Conservation (phyloP, 2,113 vertebrate species). For the Erythrocercus mccallii region DNA sequence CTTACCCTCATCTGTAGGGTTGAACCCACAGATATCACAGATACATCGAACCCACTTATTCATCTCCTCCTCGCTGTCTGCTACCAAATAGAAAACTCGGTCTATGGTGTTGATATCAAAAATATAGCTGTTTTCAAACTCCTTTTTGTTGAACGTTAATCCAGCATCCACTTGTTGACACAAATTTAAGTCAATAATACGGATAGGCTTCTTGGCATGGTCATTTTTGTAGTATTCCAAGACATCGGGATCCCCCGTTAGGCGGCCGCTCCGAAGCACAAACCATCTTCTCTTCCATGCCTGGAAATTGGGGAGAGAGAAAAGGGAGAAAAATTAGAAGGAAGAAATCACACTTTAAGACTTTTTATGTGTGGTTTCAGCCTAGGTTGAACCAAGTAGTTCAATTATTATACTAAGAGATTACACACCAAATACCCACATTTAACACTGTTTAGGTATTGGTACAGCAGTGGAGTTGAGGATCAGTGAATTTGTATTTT, state of each 20-base stretch:
- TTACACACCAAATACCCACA: not conserved
- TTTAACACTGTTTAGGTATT: not conserved
- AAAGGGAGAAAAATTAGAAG: not conserved
- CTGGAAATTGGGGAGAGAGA: conserved; percentile 65
- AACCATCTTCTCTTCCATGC: conserved; percentile 99
- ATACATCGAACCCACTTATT: conserved; percentile 99
- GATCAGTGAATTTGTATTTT: not conserved
- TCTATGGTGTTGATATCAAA: conserved; percentile 99
- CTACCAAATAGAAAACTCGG: conserved; percentile 96
- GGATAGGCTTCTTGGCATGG: conserved; percentile 97
- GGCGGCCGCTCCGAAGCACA: conserved; percentile 92
- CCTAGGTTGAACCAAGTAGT: not conserved
- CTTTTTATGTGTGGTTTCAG: not conserved
- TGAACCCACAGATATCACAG: conserved; percentile 99
- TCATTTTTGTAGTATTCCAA: conserved; percentile 99
- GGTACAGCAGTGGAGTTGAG: not conserved
- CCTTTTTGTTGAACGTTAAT: conserved; percentile 96
- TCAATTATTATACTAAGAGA: not conserved
- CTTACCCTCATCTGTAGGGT: conserved; percentile 97
- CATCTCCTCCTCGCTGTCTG: conserved; percentile 98
- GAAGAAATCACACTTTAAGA: not conserved
- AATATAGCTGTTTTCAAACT: conserved; percentile 98
- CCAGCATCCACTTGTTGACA: conserved; percentile 99
- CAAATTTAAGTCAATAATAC: conserved; percentile 98
- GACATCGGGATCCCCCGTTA: conserved; percentile 96